Conservation (phyloP, 2,888 invertebrate genomes). For the Argyra leucocephala region DNA sequence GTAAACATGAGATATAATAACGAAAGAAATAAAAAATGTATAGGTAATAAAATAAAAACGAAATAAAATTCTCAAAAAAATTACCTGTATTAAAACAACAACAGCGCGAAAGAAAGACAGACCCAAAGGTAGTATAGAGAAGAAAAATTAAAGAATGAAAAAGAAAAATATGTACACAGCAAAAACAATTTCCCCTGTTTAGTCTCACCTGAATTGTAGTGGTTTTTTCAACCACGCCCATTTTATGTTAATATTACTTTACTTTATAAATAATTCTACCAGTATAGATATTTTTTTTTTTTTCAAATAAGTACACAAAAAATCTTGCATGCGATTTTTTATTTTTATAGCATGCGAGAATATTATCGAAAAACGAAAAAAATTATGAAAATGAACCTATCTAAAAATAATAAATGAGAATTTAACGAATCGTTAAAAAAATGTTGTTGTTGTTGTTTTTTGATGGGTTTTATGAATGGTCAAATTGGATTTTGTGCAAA, state of each 20-base stretch:
- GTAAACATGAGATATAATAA: no score
- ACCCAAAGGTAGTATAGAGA: not conserved
- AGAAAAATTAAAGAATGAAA: not conserved
- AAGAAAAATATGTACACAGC: no score
- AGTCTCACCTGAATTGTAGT: not conserved
- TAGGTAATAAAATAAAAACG: no score
- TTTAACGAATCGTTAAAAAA: not conserved
- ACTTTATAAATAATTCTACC: no score
- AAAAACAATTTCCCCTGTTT: not conserved
- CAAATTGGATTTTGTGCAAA: not conserved
- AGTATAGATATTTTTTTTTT: no score
- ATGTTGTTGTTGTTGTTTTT: not conserved
- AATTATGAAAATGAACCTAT: not conserved
- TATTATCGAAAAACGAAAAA: not conserved
- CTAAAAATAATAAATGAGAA: not conserved
- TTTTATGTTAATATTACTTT: not conserved
- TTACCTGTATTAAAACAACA: not conserved
- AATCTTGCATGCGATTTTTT: not conserved
- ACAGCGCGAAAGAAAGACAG: not conserved
- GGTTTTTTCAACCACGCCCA: slow-evolving; percentile 3
- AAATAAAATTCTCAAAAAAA: no score
- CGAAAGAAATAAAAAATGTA: no score
- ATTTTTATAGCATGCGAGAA: not conserved
- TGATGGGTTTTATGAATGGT: not conserved
- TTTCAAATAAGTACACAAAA: not conserved